Percentiles rank a stretch among this genome's conserved stretches.
These are phyloP conservation scores for Otolemur garnettii DNA, from an alignment of 2,113 vertebrate species.

Conservation along the genomic window DNA sequence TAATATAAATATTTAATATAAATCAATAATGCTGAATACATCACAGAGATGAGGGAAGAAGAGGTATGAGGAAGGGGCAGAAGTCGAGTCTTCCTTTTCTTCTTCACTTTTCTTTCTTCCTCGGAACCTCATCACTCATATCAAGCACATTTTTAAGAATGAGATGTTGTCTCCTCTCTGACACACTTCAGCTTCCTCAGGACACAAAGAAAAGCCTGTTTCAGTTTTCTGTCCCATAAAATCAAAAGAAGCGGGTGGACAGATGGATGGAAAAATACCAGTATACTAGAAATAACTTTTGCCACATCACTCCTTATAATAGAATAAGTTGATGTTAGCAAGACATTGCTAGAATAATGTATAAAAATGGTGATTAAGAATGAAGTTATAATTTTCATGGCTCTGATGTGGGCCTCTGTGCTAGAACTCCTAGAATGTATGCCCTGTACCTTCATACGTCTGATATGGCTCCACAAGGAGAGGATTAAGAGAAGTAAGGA, in stretches of 20 bases:
- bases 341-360: neutral
- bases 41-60: neutral
- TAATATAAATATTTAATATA: constrained; percentile 6
- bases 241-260: neutral
- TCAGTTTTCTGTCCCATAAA: neutral
- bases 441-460: neutral
- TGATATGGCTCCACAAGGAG: neutral
- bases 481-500: neutral
- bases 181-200: neutral
- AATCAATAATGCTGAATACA: neutral
- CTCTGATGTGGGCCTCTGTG: neutral
- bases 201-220: neutral
- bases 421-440: neutral
- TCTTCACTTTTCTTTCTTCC: neutral
- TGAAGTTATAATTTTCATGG: constrained; percentile 8
- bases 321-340: neutral
- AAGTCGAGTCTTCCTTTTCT: neutral
- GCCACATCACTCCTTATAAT: neutral
- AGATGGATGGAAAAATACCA: neutral
- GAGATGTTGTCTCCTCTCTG: neutral
- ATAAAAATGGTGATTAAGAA: constrained; percentile 6
- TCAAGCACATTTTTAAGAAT: neutral
- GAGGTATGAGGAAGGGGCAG: neutral
- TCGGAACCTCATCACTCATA: neutral
- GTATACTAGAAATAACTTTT: neutral